Evolutionary conservation across 2,113 vertebrate species (phyloP), one percentile per base, ranked within the genome.

Genomic region (Syrmaticus mikado): DNA sequence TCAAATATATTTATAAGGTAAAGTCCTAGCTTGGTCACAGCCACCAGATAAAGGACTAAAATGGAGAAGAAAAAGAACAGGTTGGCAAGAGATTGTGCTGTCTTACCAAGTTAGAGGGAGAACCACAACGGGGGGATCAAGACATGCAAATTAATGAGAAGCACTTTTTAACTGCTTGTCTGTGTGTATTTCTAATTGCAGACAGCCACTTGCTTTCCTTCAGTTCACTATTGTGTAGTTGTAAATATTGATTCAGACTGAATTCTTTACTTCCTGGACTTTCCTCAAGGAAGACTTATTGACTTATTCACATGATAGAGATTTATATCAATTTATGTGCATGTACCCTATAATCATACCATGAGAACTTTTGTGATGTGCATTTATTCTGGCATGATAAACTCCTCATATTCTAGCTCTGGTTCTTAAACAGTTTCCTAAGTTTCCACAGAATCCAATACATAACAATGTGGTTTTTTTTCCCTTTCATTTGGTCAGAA

Each of bases 191-290:
- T 46, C 82, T 34, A 74, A 84, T 22, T 46, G 36, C 0, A 0
- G 46, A 12, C 20, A 32, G 90, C 19, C 18, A 10, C 36, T 77
- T 87, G 38, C 25, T 89, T 89, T 87, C 50, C 16, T 82, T 86
- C 41, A n/a, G 46, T 90, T 93, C 43, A 61, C 60, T 76, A n/a
- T 50, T 75, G 30, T 76, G 24, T 64, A 38, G 40, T 82, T 91
- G 57, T 48, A 81, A 96, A 90, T 71, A 91, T 61, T 84, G 62
- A 76, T 86, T 95, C 90, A 92, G 45, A 40, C 8, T 30, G 28
- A 81, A 77, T 85, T 84, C 10, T 91, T 70, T 65, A 27, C 64
- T 38, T 83, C 28, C 38, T 78, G 28, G 32, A 25, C 22, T 61
- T 32, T 68, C 32, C 1, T 0, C 41, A 27, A 27, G 43, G 68